Evolutionary conservation across 64 coral and sea anemone genomes (phyloP).

Genomic region (Trachythela sp.): DNA sequence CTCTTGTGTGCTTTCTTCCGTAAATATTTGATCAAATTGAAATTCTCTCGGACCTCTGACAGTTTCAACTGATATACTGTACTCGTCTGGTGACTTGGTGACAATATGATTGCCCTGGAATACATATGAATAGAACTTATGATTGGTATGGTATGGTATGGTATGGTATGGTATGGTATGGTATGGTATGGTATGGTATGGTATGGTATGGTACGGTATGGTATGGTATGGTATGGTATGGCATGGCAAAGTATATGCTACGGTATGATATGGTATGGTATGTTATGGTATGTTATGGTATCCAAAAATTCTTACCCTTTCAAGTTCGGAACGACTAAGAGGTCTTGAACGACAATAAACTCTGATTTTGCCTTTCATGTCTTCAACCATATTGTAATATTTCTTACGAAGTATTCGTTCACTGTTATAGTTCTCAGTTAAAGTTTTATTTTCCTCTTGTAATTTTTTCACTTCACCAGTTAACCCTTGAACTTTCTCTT

Average conservation of each 20-base stretch:
- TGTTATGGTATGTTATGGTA: too few species aligned
- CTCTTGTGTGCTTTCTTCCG: constrained; percentile 80
- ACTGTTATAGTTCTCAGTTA: constrained; percentile 96
- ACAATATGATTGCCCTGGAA: constrained; percentile 78
- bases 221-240: too few species aligned
- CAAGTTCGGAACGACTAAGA: constrained; percentile 73
- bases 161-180: too few species aligned
- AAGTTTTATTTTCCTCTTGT: constrained; percentile 79
- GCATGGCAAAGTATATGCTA: too few species aligned
- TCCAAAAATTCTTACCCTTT: constrained; percentile 66
- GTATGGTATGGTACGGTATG: too few species aligned
- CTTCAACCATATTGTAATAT: constrained; percentile 98
- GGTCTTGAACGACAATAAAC: constrained; percentile 92
- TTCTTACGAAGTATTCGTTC: constrained; percentile 99
- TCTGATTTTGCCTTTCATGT: constrained; percentile 98
- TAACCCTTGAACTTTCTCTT: constrained; percentile 81
- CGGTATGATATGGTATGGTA: too few species aligned
- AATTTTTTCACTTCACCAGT: constrained; percentile 76
- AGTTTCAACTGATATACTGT: constrained; percentile 72
- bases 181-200: too few species aligned
- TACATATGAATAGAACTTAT: background rate
- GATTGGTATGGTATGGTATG: too few species aligned
- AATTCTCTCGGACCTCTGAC: constrained; percentile 85
- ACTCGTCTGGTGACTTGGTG: constrained; percentile 93
- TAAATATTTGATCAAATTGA: constrained; percentile 89